Conservation (phyloP, 1,140 invertebrate genomes). For the Cyclina sinensis region DNA sequence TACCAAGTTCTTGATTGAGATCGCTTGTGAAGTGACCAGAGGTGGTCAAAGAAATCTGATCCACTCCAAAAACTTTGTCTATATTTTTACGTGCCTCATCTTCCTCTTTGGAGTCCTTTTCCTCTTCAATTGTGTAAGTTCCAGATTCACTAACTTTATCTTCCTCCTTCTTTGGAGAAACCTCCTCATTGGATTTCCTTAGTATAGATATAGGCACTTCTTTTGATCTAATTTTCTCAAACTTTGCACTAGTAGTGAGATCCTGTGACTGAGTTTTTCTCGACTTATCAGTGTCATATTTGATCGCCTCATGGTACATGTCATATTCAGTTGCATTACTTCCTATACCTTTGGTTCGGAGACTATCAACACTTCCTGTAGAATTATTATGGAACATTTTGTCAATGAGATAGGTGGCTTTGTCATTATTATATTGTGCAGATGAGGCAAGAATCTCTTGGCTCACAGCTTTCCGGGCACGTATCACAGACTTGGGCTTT, state of each 20-base stretch:
- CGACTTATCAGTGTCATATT: slow-evolving; percentile 71
- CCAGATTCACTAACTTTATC: slow-evolving; percentile 93
- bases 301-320: slow-evolving; percentile 77
- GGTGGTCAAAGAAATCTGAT: slow-evolving; percentile 58
- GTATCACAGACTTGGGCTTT: slow-evolving; percentile 67
- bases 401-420: slow-evolving; percentile 78
- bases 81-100: slow-evolving; percentile 95
- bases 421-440: slow-evolving; percentile 59
- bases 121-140: slow-evolving; percentile 92
- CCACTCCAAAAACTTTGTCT: slow-evolving; percentile 91
- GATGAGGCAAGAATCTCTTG: slow-evolving; percentile 62
- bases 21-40: slow-evolving; percentile 18
- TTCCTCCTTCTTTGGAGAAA: slow-evolving; percentile 64
- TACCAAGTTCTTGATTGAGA: slow-evolving; percentile 36
- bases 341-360: slow-evolving; percentile 38
- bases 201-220: slow-evolving; percentile 46
- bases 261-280: slow-evolving; percentile 43
- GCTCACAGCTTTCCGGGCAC: slow-evolving; percentile 60
- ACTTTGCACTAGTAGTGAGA: slow-evolving; percentile 15
- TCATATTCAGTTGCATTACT: slow-evolving; percentile 72
- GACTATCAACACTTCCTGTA: slow-evolving; percentile 62
- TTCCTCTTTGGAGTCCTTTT: slow-evolving; percentile 93
- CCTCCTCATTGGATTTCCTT: slow-evolving; percentile 54
- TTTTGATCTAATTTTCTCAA: slow-evolving; percentile 44
- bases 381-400: slow-evolving; percentile 79